Base-by-base conservation (phyloP, 2,797 vertebrate genomes). In the Hoplostethus atlanticus region DNA sequence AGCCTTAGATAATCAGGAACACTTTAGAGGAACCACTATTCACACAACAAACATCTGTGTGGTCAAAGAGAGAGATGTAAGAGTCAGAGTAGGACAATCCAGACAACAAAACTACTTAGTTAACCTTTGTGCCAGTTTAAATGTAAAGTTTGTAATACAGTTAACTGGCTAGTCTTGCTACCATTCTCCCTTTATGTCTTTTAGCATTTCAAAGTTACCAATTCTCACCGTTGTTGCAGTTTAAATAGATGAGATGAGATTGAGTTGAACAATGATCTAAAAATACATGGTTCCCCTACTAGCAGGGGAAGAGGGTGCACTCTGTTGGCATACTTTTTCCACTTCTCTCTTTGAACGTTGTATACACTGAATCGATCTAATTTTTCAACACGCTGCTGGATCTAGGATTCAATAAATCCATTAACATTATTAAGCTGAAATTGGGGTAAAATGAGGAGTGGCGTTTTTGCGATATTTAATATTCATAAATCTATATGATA, bases 151-250 rank as follows among this genome's bases (percentile, higher is more conserved):
- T 62, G 17, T 54, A 31, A 1, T 53, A 40, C 10, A 38, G 21
- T 44, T 73, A 55, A 72, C 52, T 46, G 30, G 55, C n/a, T 44
- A 21, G 6, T 70, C 53, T 69, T 25, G 25, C 48, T 25, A 62
- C 40, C n/a, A n/a, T 25, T 66, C 30, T 68, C 15, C 36, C 2
- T 5, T 50, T 15, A 46, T 60, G 65, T 16, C 11, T 54, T 57
- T 28, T 12, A 64, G 11, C 25, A 21, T 53, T 42, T 28, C 17
- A 38, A 16, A 30, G 50, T 7, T 12, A 68, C 30, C 16, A 28
- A 12, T 46, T 64, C 9, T 34, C n/a, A 44, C 17, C 36, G 16
- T 70, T 56, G 34, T 36, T 6, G 1, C 34, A 36, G 34, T 36
- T 36, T 6, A 36, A 36, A 36, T 36, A 36, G 6, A 36, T 36